phyloP scores from a whole-genome alignment of 2,888 invertebrate species.

The Baronia brevicornis region DNA sequence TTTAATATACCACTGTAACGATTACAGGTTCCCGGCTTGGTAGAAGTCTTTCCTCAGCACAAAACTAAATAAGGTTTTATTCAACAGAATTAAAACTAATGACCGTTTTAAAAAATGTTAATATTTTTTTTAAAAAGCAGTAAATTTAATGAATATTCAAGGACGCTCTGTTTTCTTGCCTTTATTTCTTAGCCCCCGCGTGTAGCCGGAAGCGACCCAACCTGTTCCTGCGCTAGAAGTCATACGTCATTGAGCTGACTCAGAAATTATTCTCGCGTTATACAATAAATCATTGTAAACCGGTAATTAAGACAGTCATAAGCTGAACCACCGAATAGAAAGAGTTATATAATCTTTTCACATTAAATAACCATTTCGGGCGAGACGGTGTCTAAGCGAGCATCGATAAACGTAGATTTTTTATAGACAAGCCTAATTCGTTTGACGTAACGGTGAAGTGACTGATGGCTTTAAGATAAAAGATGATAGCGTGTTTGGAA shows the following conservation, averaged over 20 bases:
- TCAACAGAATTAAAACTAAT: not conserved
- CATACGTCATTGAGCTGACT: constrained; percentile 67
- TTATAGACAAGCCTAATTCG: constrained; percentile 30
- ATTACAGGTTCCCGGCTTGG: no score
- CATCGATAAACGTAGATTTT: constrained; percentile 45
- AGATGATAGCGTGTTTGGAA: no score
- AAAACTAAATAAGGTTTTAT: no score
- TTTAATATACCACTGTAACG: no score
- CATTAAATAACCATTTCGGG: constrained; percentile 68
- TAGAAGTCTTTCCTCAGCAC: no score
- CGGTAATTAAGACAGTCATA: constrained; percentile 73
- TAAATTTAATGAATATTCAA: constrained; percentile 9
- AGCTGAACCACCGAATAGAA: constrained; percentile 63
- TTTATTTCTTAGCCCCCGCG: constrained; percentile 24
- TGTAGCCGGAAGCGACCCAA: constrained; percentile 62
- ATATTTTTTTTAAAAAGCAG: no score
- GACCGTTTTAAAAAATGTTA: not conserved
- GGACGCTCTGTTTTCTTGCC: constrained; percentile 10
- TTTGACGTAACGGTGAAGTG: constrained; percentile 16
- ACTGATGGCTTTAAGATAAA: constrained; percentile 11
- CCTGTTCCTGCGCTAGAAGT: constrained; percentile 56
- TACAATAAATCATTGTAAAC: constrained; percentile 74
- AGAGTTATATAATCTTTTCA: constrained; percentile 67
- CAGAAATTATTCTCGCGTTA: constrained; percentile 68
- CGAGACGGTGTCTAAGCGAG: constrained; percentile 49